These are phyloP conservation scores for Pyralis farinalis DNA, from an alignment of 2,888 invertebrate species.

Conservation along the genomic window DNA sequence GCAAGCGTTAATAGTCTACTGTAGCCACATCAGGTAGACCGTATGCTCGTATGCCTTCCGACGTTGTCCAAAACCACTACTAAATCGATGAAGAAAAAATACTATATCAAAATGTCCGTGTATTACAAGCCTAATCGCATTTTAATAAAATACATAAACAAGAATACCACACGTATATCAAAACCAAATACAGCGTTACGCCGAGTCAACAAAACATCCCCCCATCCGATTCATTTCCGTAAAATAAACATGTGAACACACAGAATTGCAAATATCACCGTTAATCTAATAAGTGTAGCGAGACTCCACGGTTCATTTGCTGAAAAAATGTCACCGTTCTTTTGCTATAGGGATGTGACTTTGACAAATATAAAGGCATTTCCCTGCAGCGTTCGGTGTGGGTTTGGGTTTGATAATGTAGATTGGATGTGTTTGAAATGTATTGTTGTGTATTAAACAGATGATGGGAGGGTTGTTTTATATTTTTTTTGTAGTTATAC, in stretches of 20 bases:
- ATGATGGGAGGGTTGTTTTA: too few species aligned
- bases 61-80: too few species aligned
- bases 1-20: too few species aligned
- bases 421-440: conserved; percentile 35
- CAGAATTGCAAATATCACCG: conserved; percentile 79
- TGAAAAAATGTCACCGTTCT: conserved; percentile 68
- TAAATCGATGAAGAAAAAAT: too few species aligned
- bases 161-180: conserved; percentile 22
- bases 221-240: conserved; percentile 75
- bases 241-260: conserved; percentile 76
- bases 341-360: conserved; percentile 60
- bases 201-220: conserved; percentile 66
- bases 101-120: too few species aligned
- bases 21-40: too few species aligned
- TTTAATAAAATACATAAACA: too few species aligned
- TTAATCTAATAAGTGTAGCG: conserved; percentile 77
- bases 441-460: conserved; percentile 11
- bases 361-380: conserved; percentile 78
- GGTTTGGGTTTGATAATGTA: conserved; percentile 68
- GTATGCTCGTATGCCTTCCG: too few species aligned
- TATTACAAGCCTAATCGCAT: too few species aligned
- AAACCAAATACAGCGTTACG: conserved; percentile 42
- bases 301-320: conserved; percentile 75
- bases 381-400: conserved; percentile 56
- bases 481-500: too few species aligned